Percentiles rank a stretch among this genome's conserved stretches.
Conservation (phyloP, 1,140 invertebrate genomes). For the Bradysia coprophila region DNA sequence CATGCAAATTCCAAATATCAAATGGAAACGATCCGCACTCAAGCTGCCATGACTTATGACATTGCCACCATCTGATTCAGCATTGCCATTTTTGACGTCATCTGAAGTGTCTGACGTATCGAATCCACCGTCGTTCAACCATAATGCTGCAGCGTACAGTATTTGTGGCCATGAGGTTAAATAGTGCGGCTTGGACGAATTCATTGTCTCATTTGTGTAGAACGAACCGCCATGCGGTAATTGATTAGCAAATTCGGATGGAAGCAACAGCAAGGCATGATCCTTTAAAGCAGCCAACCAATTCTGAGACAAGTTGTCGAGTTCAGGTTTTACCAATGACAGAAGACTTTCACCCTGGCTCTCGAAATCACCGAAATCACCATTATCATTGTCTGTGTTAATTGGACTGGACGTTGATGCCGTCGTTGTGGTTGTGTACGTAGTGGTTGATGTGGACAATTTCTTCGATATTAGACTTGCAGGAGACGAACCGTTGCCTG, state of each 20-base stretch:
- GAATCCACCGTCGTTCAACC: constrained; percentile 53
- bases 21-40: constrained; percentile 58
- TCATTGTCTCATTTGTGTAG: constrained; percentile 90
- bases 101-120: constrained; percentile 16
- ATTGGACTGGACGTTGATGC: constrained; percentile 2
- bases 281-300: constrained; percentile 91
- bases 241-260: constrained; percentile 84
- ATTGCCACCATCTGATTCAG: constrained; percentile 28
- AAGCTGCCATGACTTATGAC: constrained; percentile 25
- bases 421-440: background rate
- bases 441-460: constrained; percentile 4
- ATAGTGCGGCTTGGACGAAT: constrained; percentile 81
- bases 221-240: constrained; percentile 90
- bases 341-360: constrained; percentile 63
- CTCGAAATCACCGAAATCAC: constrained; percentile 53
- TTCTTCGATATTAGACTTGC: constrained; percentile 27
- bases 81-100: constrained; percentile 8
- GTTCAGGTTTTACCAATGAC: constrained; percentile 83
- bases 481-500: constrained; percentile 33
- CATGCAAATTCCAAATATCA: constrained; percentile 90
- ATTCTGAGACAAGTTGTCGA: constrained; percentile 75
- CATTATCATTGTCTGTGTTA: constrained; percentile 26
- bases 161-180: constrained; percentile 84
- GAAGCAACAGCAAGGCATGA: constrained; percentile 84
- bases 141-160: constrained; percentile 80